These are phyloP conservation scores for Pseudomyrmex gracilis DNA, from an alignment of 1,140 invertebrate species.

Conservation along the genomic window DNA sequence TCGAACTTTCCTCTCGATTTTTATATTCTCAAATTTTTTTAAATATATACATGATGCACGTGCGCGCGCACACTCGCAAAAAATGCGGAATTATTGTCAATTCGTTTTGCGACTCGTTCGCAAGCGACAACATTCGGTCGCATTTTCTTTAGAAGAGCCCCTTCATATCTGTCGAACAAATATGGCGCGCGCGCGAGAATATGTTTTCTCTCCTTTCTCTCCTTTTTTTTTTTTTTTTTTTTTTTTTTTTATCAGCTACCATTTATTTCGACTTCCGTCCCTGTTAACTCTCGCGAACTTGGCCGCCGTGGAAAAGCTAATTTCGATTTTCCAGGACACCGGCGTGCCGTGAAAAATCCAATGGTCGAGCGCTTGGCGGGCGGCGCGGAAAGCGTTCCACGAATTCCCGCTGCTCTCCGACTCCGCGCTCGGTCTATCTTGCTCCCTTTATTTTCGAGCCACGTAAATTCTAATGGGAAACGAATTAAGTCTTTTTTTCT, in stretches of 20 bases:
- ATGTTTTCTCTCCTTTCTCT: slow-evolving; percentile 1
- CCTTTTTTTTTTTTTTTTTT: not conserved
- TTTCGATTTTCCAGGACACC: slow-evolving; percentile 67
- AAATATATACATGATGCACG: no score
- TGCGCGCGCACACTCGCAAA: not conserved
- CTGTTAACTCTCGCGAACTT: slow-evolving; percentile 51
- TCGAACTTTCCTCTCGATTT: slow-evolving; percentile 38
- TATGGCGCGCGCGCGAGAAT: not conserved
- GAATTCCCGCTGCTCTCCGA: slow-evolving; percentile 57
- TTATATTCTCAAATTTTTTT: not conserved
- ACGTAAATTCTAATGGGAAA: slow-evolving; percentile 72
- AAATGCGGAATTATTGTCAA: slow-evolving; percentile 17
- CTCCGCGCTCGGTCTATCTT: slow-evolving; percentile 23
- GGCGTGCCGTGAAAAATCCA: slow-evolving; percentile 62
- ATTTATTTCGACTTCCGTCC: slow-evolving; percentile 57
- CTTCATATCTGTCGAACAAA: no score
- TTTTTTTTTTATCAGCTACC: slow-evolving; percentile 33
- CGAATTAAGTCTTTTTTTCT: slow-evolving; percentile 67
- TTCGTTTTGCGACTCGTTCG: not conserved
- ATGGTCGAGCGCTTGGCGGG: slow-evolving; percentile 23
- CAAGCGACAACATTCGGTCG: slow-evolving; percentile 26
- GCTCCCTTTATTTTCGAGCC: slow-evolving; percentile 63
- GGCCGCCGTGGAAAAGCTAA: slow-evolving; percentile 64
- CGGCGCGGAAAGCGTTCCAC: slow-evolving; percentile 45
- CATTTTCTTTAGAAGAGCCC: slow-evolving; percentile 23